These are phyloP conservation scores for Aphidius colemani DNA, from an alignment of 2,888 invertebrate genomes.

Conservation along the genomic window DNA sequence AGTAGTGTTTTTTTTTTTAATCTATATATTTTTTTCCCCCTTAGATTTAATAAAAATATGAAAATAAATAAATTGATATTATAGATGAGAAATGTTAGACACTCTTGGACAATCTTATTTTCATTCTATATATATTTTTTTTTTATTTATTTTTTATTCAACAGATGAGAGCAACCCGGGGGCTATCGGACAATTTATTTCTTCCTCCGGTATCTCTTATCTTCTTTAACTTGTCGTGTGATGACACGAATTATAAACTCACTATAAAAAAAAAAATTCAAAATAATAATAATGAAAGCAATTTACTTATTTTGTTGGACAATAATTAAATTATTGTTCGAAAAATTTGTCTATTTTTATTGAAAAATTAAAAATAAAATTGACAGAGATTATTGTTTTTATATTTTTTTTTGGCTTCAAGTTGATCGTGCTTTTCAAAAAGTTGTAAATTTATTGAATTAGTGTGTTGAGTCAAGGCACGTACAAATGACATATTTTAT, in stretches of 20 bases:
- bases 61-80: neutral
- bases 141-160: neutral
- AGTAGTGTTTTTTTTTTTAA: neutral
- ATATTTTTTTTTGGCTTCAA: no score
- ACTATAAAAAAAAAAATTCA: neutral
- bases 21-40: neutral
- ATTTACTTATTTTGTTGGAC: neutral
- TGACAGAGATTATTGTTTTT: no score
- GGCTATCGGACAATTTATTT: slow-evolving; percentile 38
- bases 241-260: slow-evolving; percentile 16
- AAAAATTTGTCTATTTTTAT: neutral
- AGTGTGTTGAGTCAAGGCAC: slow-evolving; percentile 15
- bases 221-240: slow-evolving; percentile 28
- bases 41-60: no score
- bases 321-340: no score
- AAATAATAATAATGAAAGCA: neutral
- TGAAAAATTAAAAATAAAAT: neutral
- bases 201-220: slow-evolving; percentile 37
- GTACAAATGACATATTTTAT: slow-evolving; percentile 19
- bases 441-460: neutral
- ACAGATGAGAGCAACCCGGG: slow-evolving; percentile 9
- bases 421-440: no score
- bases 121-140: slow-evolving; percentile 3
- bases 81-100: neutral
- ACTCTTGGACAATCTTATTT: neutral